A percentile compares a stretch with the other conserved stretches of the same genome.
These are phyloP conservation scores for human (Homo sapiens) DNA, from an alignment of 2,113 vertebrate genomes.

Conservation along the genomic window GRCh38 chr13:59685501-59686000, in stretches of 20 bases:
- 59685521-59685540: not conserved
- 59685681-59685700: not conserved
- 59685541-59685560: not conserved
- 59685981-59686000: not conserved
- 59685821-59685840: not conserved
- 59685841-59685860: not conserved
- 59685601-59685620: not conserved
- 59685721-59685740: not conserved
- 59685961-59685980: constrained; percentile 34
- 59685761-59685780: not conserved
- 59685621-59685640: not conserved
- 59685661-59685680: not conserved
- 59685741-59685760: not conserved
- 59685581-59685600: not conserved
- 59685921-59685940: constrained; percentile 46
- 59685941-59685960: not conserved
- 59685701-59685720: not conserved
- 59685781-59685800: not conserved
- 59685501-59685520: not conserved
- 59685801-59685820: not conserved
- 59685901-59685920: not conserved
- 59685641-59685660: not conserved
- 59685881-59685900: not conserved
- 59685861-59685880: not conserved
- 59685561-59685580: not conserved